phyloP scores from a whole-genome alignment of 2,797 vertebrate genomes.

The Remorina albescens region DNA sequence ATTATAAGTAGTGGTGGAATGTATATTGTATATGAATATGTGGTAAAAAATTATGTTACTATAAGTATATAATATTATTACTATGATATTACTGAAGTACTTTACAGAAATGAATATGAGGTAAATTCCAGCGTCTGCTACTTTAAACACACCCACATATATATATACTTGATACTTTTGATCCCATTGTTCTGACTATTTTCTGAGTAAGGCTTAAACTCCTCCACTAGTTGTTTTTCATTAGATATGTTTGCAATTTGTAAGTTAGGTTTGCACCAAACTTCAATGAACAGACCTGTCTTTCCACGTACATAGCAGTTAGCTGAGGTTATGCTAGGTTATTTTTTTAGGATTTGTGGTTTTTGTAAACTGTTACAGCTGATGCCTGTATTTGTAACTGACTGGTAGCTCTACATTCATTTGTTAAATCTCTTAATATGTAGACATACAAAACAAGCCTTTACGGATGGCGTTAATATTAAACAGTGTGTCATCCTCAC shows the following conservation, averaged over 20 bases:
- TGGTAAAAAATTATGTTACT: too few relatives aligned
- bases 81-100: too few relatives aligned
- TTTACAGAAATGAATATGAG: too few relatives aligned
- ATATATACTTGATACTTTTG: too few relatives aligned
- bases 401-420: too few relatives aligned
- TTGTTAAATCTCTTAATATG: not conserved
- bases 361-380: not conserved
- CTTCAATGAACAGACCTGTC: not conserved
- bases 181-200: too few relatives aligned
- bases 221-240: not conserved
- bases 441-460: not conserved
- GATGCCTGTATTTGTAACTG: not conserved
- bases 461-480: constrained; percentile 27
- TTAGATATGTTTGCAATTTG: not conserved
- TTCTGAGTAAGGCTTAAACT: too few relatives aligned
- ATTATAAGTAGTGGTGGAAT: not conserved
- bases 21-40: too few relatives aligned
- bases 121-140: too few relatives aligned
- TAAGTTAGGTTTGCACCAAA: constrained; percentile 3
- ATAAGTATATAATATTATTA: too few relatives aligned
- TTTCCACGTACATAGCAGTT: not conserved
- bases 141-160: too few relatives aligned
- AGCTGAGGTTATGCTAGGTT: not conserved
- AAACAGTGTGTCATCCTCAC: constrained; percentile 33
- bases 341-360: too few relatives aligned